These are phyloP conservation scores for Ceramica pisi DNA, from an alignment of 2,888 invertebrate genomes.

Conservation along the genomic window DNA sequence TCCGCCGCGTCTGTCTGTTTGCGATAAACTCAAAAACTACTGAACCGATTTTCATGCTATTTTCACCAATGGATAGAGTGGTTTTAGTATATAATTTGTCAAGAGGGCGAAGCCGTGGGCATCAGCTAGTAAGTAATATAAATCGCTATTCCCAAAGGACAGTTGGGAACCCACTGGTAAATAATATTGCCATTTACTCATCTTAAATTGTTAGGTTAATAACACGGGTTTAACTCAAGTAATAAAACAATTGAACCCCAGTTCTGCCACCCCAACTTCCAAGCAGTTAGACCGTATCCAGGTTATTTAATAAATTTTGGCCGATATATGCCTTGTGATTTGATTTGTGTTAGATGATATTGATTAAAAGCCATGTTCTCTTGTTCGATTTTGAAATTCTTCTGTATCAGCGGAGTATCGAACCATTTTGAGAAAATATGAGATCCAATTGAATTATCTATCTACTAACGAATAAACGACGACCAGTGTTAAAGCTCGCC, in stretches of 20 bases:
- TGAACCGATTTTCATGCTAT: no score
- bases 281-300: neutral
- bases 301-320: neutral
- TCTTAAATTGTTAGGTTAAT: neutral
- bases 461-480: neutral
- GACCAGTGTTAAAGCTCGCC: neutral
- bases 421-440: neutral
- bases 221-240: conserved; percentile 9
- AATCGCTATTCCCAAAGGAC: no score
- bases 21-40: no score
- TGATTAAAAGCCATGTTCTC: neutral
- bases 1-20: no score
- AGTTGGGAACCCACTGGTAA: neutral
- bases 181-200: neutral
- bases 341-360: neutral
- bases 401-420: neutral
- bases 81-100: no score
- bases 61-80: no score
- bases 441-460: neutral
- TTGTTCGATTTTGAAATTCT: neutral
- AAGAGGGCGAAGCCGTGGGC: no score
- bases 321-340: neutral
- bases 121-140: no score
- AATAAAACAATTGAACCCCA: neutral
- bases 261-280: neutral